Evolutionary conservation across 2,113 vertebrate genomes (phyloP), one percentile per base, ranked within the genome.

Genomic region (Telmatochromis sp.): DNA sequence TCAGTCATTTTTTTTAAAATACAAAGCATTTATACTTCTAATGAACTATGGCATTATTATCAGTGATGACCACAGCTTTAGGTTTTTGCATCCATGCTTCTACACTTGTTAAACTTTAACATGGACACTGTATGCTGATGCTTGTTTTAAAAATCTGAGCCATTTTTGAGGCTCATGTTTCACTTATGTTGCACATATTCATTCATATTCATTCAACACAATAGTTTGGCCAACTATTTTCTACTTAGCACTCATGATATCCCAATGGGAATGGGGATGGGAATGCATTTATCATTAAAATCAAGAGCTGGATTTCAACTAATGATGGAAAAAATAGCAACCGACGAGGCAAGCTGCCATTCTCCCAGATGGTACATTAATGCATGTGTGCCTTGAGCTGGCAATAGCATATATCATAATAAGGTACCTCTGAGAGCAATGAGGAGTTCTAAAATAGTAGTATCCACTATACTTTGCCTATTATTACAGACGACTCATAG

Each of bases 291-390:
- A 45, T 49, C 23, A 31, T 26, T 13, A 6, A 84, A 68, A 17
- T 5, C 9, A 49, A 79, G 23, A 31, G 19, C 9, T 60, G 21
- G 19, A 49, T 17, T 68, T 40, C 11, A 47, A 2, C 26, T 5
- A 15, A 85, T 14, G 23, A 83, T 51, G n/a, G 80, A 88, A 79
- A 89, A 79, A 70, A 80, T 17, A 86, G 81, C 45, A 70, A 55
- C 58, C 49, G 35, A 87, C 42, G 26, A 57, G 57, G 80, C 58
- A 83, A 49, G 40, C 57, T 75, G 86, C 84, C 86, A 91, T 54
- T 83, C 26, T 40, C 40, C 28, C 49, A 89, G 86, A 92, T 92
- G 91, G 83, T 57, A 42, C 37, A 89, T 75, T 89, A 90, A 8
- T 9, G 37, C 80, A 90, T 89, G 47, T 47, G 81, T 86, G 89